Evolutionary conservation across 2,888 invertebrate species (phyloP).

Genomic region (Leptinotarsa haldemani): DNA sequence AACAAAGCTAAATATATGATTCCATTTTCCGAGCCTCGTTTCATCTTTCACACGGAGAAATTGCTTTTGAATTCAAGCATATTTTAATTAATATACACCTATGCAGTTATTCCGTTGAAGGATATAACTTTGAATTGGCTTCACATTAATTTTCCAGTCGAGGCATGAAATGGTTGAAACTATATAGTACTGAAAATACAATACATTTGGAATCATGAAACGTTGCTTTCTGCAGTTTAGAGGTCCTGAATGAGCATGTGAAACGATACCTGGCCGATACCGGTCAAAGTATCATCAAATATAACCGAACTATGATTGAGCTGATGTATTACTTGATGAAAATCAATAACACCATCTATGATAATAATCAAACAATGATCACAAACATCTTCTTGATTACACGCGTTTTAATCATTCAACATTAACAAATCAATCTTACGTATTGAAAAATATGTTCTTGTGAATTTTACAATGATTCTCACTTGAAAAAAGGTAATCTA

Average conservation of each 20-base stretch:
- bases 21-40: background rate
- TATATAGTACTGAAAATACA: background rate
- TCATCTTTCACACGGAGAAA: background rate
- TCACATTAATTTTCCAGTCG: constrained; percentile 1
- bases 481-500: no score
- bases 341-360: no score
- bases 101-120: background rate
- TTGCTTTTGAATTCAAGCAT: background rate
- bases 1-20: background rate
- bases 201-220: background rate
- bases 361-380: no score
- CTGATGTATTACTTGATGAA: no score
- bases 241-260: background rate
- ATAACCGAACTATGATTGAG: no score
- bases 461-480: no score
- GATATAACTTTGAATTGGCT: constrained; percentile 9
- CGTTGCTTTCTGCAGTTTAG: background rate
- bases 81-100: constrained; percentile 1
- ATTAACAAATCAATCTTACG: no score
- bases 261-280: background rate
- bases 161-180: background rate
- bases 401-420: no score
- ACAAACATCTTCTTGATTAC: no score
- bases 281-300: no score
- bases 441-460: no score